Evolutionary conservation across 37 sponge, comb jelly and placozoan genomes (phyloP).

Genomic region (Cladorhizidae sp.): DNA sequence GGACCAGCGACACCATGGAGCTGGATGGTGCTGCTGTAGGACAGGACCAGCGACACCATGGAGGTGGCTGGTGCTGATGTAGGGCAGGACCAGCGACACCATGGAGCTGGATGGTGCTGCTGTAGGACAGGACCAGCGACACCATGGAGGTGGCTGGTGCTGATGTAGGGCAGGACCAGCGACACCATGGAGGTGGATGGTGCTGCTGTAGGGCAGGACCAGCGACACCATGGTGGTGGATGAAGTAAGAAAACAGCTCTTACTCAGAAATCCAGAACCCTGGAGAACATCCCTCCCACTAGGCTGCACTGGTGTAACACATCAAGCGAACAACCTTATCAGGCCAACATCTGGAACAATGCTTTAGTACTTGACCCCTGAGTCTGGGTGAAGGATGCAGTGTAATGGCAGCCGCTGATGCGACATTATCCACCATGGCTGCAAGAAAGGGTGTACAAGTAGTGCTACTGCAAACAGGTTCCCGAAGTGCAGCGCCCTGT

Average conservation of each 20-base stretch:
- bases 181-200: too few relatives aligned
- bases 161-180: too few relatives aligned
- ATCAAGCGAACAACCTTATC: conserved; percentile 14
- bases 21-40: too few relatives aligned
- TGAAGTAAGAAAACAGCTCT: conserved; percentile 7
- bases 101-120: too few relatives aligned
- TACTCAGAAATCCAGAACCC: too few relatives aligned
- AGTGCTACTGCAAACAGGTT: background rate
- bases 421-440: conserved; percentile 1
- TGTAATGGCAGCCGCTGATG: conserved; percentile 19
- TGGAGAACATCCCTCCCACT: conserved; percentile 26
- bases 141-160: too few relatives aligned
- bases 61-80: too few relatives aligned
- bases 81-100: too few relatives aligned
- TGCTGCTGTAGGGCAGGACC: too few relatives aligned
- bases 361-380: conserved; percentile 9
- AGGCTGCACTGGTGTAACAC: conserved; percentile 18
- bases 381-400: conserved; percentile 11
- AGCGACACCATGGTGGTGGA: too few relatives aligned
- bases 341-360: conserved; percentile 20
- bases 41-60: too few relatives aligned
- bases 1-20: conserved; percentile 13
- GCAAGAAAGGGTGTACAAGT: conserved; percentile 11
- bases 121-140: too few relatives aligned
- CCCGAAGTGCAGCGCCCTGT: background rate